Evolutionary conservation across 1,140 invertebrate genomes (phyloP), one percentile per base, ranked within the genome.

Genomic region (Drosophila novamexicana): DNA sequence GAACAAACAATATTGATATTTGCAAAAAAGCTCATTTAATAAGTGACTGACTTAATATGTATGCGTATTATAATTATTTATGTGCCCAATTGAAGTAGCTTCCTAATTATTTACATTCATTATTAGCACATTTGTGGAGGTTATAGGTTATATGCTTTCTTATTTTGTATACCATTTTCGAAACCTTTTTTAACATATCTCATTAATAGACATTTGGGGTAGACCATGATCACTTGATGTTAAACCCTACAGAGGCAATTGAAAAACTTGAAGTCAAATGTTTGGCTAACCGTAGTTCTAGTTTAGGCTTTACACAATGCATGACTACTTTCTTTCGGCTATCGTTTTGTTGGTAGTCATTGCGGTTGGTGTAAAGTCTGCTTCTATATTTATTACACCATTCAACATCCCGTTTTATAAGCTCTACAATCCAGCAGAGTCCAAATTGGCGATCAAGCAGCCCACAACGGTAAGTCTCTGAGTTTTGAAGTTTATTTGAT

Each of bases 391-490:
- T 34, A 22, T 9, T 8, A 34, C 59, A 4, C 5, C 18, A 12
- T 29, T 40, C 2, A 42, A 64, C 0, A 57, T 77, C 2, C 63
- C 77, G n/a, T 88, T 79, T 7, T 74, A 76, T 40, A 56, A 77
- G 6, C 45, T 82, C 0, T 86, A 62, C 61, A 67, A 81, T 58
- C 75, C 82, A 3, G 82, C 81, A 2, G 22, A 52, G 57, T 16
- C 2, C 77, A 1, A 81, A 58, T 29, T 29, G 22, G 22, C 4
- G 4, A 29, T 29, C 22, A 29, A 42, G 37, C 59, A 52, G 7
- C 7, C 34, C 6, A 77, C 76, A 16, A 88, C 83, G 47, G 83
- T 86, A 53, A 68, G 68, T 44, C 8, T 6, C 2, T 14, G 6
- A 34, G 6, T 7, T 50, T 6, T 3, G 14, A 18, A 10, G 7